Conservation (phyloP, 1,140 invertebrate genomes). For the Drosophila burlai region DNA sequence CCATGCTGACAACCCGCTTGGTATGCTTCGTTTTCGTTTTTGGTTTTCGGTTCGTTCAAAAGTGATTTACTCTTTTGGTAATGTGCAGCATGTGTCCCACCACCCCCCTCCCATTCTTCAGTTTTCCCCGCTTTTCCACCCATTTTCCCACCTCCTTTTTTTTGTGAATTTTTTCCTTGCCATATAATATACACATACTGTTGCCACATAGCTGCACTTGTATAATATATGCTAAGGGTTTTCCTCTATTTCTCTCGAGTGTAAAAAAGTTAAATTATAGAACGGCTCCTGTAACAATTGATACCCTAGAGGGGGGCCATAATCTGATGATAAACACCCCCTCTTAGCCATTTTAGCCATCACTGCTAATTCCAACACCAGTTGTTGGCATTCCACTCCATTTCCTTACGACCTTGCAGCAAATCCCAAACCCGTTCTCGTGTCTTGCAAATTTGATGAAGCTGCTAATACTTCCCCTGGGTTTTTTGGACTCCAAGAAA, state of each 20-base stretch:
- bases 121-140: conserved; percentile 5
- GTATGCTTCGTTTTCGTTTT: conserved; percentile 28
- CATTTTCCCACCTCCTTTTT: conserved; percentile 35
- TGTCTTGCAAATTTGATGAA: conserved; percentile 30
- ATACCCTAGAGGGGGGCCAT: conserved; percentile 19
- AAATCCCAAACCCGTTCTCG: not conserved
- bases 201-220: conserved; percentile 18
- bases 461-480: conserved; percentile 24
- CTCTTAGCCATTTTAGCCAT: not conserved
- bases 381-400: conserved; percentile 17
- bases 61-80: conserved; percentile 75
- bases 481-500: conserved; percentile 6
- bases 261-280: conserved; percentile 7
- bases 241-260: not conserved
- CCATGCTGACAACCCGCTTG: conserved; percentile 48
- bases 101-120: not conserved
- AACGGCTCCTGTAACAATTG: conserved; percentile 5
- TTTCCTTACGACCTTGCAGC: conserved; percentile 18
- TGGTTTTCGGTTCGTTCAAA: conserved; percentile 40
- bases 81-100: conserved; percentile 59
- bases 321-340: not conserved
- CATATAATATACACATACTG: conserved; percentile 28
- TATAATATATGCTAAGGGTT: conserved; percentile 16
- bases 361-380: conserved; percentile 14
- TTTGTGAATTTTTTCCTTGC: conserved; percentile 26